Evolutionary conservation across 2,888 invertebrate species (phyloP).

Genomic region (Hydriomena furcata): DNA sequence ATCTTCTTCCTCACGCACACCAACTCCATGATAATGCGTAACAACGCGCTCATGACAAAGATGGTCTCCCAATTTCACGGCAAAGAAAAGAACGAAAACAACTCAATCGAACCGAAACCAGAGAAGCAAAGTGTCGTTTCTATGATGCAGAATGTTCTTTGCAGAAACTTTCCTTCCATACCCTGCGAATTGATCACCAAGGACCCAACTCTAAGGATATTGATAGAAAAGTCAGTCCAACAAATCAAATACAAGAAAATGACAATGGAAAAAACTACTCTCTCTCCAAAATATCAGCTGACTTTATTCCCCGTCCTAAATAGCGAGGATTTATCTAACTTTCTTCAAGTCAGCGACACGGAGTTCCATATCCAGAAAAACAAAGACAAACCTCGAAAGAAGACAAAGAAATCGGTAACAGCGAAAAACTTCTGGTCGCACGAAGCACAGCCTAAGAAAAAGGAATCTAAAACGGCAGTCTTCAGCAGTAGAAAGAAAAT

Average conservation of each 20-base stretch:
- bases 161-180: slow-evolving; percentile 66
- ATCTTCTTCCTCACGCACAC: slow-evolving; percentile 31
- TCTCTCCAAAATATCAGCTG: slow-evolving; percentile 41
- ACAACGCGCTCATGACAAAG: slow-evolving; percentile 68
- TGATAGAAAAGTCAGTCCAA: slow-evolving; percentile 66
- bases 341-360: slow-evolving; percentile 50
- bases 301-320: slow-evolving; percentile 60
- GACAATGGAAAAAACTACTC: slow-evolving; percentile 50
- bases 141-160: slow-evolving; percentile 68
- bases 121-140: slow-evolving; percentile 45
- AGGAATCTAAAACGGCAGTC: slow-evolving; percentile 40
- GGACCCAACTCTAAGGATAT: slow-evolving; percentile 54
- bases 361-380: slow-evolving; percentile 38
- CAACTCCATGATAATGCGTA: slow-evolving; percentile 59
- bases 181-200: slow-evolving; percentile 65
- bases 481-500: slow-evolving; percentile 62
- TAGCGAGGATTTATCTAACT: slow-evolving; percentile 65
- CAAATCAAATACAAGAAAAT: slow-evolving; percentile 63
- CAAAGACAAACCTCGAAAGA: slow-evolving; percentile 21
- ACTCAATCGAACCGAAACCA: slow-evolving; percentile 22
- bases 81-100: slow-evolving; percentile 47
- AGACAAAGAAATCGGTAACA: slow-evolving; percentile 22
- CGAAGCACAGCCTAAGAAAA: slow-evolving; percentile 29
- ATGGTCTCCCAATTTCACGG: slow-evolving; percentile 71
- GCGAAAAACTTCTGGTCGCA: slow-evolving; percentile 39